Base-by-base conservation (phyloP, 2,113 vertebrate genomes). In the Cephalopholis sonnerati region DNA sequence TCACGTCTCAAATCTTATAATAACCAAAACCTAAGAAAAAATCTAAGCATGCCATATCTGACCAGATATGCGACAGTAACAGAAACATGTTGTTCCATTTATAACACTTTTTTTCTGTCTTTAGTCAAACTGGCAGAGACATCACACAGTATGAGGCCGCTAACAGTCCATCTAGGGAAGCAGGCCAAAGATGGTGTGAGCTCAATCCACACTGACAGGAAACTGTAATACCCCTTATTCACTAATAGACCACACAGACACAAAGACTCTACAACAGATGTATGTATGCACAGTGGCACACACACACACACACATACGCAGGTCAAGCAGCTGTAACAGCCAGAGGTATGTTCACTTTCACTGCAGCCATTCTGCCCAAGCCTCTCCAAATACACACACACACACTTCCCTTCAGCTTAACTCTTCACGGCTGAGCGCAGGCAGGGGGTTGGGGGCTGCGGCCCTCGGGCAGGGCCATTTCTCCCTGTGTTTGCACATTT, bases 401-500 rank as follows among this genome's bases (percentile, higher is more conserved):
- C 41, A 76, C 74, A 71, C 77, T 41, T 63, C 53, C 77, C 81
- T 77, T 86, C 46, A 24, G 80, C 82, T 71, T 75, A 79, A 87
- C 84, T 91, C 67, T 92, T 91, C 89, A 93, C 18, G 80, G 86
- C 86, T 91, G 89, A 91, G 83, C 11, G 69, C 86, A 88, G 81
- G 78, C 73, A 66, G 80, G 46, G 54, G 75, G 81, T 83, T 89
- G 80, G 75, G 84, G 87, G 89, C 66, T 87, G 88, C 58, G 55
- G 89, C 78, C 85, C 85, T 84, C n/a, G 16, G 88, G 91, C 91
- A 89, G 82, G 84, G 88, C 84, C 80, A 89, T 90, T 90, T 92
- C 91, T 94, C 86, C 82, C 80, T 87, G 88, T 93, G 91, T 93
- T 92, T 90, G 91, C 90, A 92, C 89, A 94, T 92, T 93, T 93